A percentile compares a stretch with the other conserved stretches of the same genome.
These are phyloP conservation scores for Rhagoletis pomonella DNA, from an alignment of 1,140 invertebrate genomes.

Conservation along the genomic window DNA sequence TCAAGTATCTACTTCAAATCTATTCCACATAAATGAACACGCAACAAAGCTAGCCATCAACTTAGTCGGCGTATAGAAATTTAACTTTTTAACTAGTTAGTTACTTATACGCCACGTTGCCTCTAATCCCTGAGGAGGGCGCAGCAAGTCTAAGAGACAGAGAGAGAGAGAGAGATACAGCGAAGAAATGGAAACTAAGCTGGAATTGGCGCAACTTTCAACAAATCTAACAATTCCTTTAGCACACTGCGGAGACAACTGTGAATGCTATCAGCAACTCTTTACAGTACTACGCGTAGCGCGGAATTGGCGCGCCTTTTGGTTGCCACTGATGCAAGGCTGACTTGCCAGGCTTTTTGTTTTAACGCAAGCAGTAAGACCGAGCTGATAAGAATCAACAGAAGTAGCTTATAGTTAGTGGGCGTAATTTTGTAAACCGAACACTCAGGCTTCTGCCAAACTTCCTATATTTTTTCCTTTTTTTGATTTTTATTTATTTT, in stretches of 20 bases:
- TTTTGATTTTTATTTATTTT: too few species aligned
- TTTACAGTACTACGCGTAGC: neutral
- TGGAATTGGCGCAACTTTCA: slow-evolving; percentile 7
- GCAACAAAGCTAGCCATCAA: neutral
- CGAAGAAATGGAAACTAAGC: neutral
- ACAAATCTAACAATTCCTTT: neutral
- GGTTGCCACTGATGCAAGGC: neutral
- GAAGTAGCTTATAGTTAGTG: neutral
- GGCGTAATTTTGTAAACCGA: neutral
- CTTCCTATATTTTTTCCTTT: too few species aligned
- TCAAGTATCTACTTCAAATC: neutral
- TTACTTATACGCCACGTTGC: slow-evolving; percentile 33
- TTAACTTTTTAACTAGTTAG: slow-evolving; percentile 43
- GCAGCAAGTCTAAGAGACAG: neutral
- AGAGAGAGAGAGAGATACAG: neutral
- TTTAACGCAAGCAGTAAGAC: neutral
- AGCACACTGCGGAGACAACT: slow-evolving; percentile 11
- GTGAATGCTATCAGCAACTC: slow-evolving; percentile 13
- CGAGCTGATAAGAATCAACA: slow-evolving; percentile 21
- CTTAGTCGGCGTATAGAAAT: neutral
- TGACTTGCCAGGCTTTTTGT: slow-evolving; percentile 16
- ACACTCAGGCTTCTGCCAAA: neutral
- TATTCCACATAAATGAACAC: neutral
- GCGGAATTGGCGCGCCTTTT: neutral
- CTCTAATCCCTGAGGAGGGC: slow-evolving; percentile 3